Percentiles rank a stretch among this genome's conserved stretches.
Evolutionary conservation across 2,888 invertebrate species (phyloP).

Genomic region (Exocentrus adspersus): DNA sequence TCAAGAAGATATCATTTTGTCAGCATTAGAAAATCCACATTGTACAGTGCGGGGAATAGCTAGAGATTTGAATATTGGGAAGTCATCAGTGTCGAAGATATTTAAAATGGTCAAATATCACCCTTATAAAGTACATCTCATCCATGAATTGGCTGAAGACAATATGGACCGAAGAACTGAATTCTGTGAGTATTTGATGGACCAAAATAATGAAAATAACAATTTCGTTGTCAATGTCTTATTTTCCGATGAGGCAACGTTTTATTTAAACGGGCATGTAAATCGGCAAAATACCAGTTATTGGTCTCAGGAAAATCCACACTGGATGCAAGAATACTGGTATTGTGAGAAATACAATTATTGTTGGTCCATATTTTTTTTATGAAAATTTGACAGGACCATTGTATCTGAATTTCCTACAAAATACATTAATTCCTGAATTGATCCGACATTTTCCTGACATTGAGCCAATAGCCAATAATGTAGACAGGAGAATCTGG

Average conservation of each 20-base stretch:
- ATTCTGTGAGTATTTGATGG: not conserved
- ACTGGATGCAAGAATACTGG: slow-evolving; percentile 10
- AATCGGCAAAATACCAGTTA: not conserved
- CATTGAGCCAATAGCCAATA: slow-evolving; percentile 15
- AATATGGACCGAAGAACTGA: slow-evolving; percentile 1
- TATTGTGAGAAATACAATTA: not conserved
- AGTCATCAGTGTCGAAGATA: slow-evolving; percentile 10
- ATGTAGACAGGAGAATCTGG: slow-evolving; percentile 1
- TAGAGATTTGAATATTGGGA: slow-evolving; percentile 6
- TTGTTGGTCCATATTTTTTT: slow-evolving; percentile 4
- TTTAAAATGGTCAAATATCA: slow-evolving; percentile 19
- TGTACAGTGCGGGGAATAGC: slow-evolving; percentile 11
- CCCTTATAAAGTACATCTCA: slow-evolving; percentile 3
- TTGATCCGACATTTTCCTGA: slow-evolving; percentile 11
- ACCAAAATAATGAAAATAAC: not conserved
- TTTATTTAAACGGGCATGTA: slow-evolving; percentile 2
- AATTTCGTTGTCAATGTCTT: slow-evolving; percentile 1
- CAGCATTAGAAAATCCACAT: slow-evolving; percentile 1
- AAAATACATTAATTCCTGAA: slow-evolving; percentile 16
- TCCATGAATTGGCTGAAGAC: slow-evolving; percentile 6
- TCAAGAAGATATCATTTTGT: slow-evolving; percentile 6
- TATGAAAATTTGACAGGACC: slow-evolving; percentile 15
- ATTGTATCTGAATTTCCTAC: slow-evolving; percentile 15
- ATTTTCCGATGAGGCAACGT: slow-evolving; percentile 4
- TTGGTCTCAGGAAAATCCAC: slow-evolving; percentile 5